Evolutionary conservation across 2,888 invertebrate genomes (phyloP), one percentile per base, ranked within the genome.

Genomic region (Augiades crinisus): DNA sequence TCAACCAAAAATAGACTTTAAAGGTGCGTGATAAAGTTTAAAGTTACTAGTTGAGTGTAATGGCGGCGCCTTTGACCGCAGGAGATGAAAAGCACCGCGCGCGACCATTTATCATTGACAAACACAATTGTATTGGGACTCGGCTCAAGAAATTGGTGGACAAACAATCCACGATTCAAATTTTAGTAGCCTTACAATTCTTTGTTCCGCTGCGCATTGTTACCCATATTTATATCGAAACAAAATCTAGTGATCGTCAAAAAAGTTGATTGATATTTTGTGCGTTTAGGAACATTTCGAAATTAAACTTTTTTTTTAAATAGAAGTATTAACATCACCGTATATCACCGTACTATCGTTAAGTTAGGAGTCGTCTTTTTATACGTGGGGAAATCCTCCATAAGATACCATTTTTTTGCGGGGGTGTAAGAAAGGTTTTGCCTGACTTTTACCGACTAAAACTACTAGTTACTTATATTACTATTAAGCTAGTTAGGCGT

Each of bases 101-200:
- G 75, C 76, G 72, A 78, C 85, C 87, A 89, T 89, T 89, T 88
- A 89, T 89, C 89, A 89, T 88, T 86, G 87, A 86, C 88, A 89
- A 86, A 87, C 77, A 86, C 88, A 88, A 86, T 88, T 80, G 88
- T 88, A 85, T 86, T 78, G 80, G 79, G 80, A 82, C 81, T 79
- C 71, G 76, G 77, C 74, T 78, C 75, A 73, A 81, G 78, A 78
- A 83, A 85, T 85, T 79, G 81, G 78, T 82, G 78, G 81, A 83
- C 82, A 88, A 88, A 88, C 87, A 88, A 80, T 81, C 78, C 70
- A 67, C 71, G 70, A 71, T 74, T 76, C 72, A 71, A 62, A 72
- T 68, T 79, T 72, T 71, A 69, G 69, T 76, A 73, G 69, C 67
- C 65, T 70, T 67, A 62, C 59, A 61, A 53, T 55, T 44, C 51